These are phyloP conservation scores for Trogon surrucura DNA, from an alignment of 2,113 vertebrate species.

Conservation along the genomic window DNA sequence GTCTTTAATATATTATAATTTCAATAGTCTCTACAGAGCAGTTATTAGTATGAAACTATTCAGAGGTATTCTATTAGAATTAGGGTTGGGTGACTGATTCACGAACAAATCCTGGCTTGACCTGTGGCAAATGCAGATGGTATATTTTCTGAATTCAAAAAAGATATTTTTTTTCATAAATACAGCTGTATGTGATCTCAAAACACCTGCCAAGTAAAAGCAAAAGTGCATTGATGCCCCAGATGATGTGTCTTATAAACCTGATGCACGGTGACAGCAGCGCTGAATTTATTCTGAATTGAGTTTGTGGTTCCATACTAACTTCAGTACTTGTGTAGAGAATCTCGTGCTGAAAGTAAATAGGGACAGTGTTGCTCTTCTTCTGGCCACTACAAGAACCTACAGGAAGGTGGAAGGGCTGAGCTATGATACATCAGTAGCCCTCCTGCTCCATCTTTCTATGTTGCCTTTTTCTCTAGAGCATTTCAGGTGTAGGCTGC, in stretches of 20 bases:
- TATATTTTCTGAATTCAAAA: slow-evolving; percentile 19
- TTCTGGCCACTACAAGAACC: neutral
- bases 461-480: neutral
- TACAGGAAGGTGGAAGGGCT: neutral
- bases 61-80: slow-evolving; percentile 73
- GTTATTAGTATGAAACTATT: slow-evolving; percentile 72
- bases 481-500: neutral
- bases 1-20: slow-evolving; percentile 80
- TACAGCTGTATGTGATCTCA: neutral
- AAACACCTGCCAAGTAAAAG: neutral
- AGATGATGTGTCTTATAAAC: neutral
- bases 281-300: neutral
- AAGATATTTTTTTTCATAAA: neutral
- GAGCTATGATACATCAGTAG: neutral
- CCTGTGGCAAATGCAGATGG: neutral
- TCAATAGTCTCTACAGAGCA: slow-evolving; percentile 73
- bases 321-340: neutral
- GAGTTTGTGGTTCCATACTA: neutral
- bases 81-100: slow-evolving; percentile 66
- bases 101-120: slow-evolving; percentile 35
- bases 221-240: neutral
- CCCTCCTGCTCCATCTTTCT: neutral
- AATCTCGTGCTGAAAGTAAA: neutral
- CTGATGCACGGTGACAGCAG: neutral
- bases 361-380: neutral